Conservation (phyloP, 1,140 invertebrate species). For the Apis cerana region DNA sequence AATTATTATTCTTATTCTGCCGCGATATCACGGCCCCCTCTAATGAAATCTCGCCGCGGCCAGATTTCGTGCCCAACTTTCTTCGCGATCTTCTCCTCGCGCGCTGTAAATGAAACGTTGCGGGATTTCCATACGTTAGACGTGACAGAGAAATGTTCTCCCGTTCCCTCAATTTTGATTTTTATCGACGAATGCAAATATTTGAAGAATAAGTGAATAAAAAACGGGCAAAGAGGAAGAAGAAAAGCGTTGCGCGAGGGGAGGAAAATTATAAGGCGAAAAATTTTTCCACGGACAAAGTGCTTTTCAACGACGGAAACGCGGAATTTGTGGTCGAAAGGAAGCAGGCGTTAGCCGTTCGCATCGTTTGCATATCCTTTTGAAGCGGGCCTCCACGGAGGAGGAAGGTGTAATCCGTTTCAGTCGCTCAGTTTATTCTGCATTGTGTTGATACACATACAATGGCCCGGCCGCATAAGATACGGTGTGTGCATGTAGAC, state of each 20-base stretch:
- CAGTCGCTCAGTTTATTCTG: conserved; percentile 48
- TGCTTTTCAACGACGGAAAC: not conserved
- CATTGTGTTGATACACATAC: conserved; percentile 50
- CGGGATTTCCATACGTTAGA: too few species aligned
- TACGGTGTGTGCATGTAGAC: conserved; percentile 22
- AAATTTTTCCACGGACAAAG: not conserved
- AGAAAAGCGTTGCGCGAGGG: not conserved
- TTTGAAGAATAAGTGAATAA: too few species aligned
- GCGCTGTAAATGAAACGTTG: too few species aligned
- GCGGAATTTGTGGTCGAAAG: conserved; percentile 14
- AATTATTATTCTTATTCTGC: conserved; percentile 14
- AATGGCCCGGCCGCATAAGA: conserved; percentile 33
- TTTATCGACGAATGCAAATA: too few species aligned
- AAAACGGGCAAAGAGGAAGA: too few species aligned
- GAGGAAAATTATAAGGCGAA: not conserved
- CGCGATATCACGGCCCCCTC: conserved; percentile 30
- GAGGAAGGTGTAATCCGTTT: conserved; percentile 39
- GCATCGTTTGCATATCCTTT: conserved; percentile 41
- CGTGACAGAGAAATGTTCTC: too few species aligned
- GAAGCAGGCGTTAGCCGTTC: not conserved
- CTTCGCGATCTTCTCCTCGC: too few species aligned
- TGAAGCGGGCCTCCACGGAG: conserved; percentile 5
- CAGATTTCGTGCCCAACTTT: too few species aligned
- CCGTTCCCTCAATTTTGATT: too few species aligned
- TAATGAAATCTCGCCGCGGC: conserved; percentile 39